phyloP scores from a whole-genome alignment of 2,888 invertebrate genomes.

The Apamea epomidion region DNA sequence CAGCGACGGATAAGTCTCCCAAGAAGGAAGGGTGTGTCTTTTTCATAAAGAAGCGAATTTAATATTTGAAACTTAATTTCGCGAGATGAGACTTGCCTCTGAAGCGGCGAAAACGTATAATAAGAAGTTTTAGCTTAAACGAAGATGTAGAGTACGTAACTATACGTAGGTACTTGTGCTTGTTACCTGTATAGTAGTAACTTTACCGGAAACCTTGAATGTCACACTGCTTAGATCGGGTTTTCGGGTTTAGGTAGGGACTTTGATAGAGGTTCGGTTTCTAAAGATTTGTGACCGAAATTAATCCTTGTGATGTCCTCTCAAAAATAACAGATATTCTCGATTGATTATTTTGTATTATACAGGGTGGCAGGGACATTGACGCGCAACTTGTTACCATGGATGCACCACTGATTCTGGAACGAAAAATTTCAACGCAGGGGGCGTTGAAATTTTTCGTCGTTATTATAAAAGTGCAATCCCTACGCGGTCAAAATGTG shows the following conservation, averaged over 20 bases:
- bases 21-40: constrained; percentile 74
- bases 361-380: too few relatives aligned
- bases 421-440: too few relatives aligned
- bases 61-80: constrained; percentile 88
- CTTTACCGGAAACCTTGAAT: not conserved
- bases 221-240: not conserved
- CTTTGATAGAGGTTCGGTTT: not conserved
- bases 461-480: too few relatives aligned
- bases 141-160: constrained; percentile 21
- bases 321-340: not conserved
- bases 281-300: not conserved
- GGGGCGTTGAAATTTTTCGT: too few relatives aligned
- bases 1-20: constrained; percentile 46
- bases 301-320: rapidly evolving
- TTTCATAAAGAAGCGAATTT: constrained; percentile 83
- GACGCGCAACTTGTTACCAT: too few relatives aligned
- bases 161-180: not conserved
- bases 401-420: too few relatives aligned
- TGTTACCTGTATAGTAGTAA: not conserved
- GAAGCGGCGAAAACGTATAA: constrained; percentile 59
- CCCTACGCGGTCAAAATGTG: too few relatives aligned
- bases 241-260: not conserved
- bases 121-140: constrained; percentile 66
- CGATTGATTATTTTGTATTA: not conserved
- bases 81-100: constrained; percentile 77